phyloP scores from a whole-genome alignment of 2,888 invertebrate species.

The Cremastinae sp. region DNA sequence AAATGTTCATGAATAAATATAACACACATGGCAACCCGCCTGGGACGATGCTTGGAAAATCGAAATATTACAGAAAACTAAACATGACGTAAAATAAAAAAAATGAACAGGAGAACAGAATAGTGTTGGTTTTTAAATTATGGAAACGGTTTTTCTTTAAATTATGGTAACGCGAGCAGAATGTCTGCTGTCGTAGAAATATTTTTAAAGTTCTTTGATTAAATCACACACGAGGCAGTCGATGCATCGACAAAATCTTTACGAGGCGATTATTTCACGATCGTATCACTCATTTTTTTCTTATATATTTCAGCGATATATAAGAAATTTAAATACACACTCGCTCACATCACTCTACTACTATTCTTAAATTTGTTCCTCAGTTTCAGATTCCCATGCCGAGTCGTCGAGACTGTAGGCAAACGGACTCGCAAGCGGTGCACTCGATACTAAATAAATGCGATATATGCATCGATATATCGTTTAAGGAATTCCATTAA shows the following conservation, averaged over 20 bases:
- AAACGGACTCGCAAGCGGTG: slow-evolving; percentile 54
- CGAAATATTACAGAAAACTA: slow-evolving; percentile 24
- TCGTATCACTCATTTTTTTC: slow-evolving; percentile 20
- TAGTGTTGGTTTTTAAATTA: slow-evolving; percentile 11
- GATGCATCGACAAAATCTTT: slow-evolving; percentile 50
- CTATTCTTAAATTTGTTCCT: slow-evolving; percentile 37
- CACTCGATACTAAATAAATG: slow-evolving; percentile 48
- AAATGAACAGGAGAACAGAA: slow-evolving; percentile 10
- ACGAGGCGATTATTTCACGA: slow-evolving; percentile 23
- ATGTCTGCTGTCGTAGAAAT: slow-evolving; percentile 33
- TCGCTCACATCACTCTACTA: slow-evolving; percentile 51
- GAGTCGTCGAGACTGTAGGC: slow-evolving; percentile 11
- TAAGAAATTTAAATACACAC: slow-evolving; percentile 43
- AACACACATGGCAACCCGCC: slow-evolving; percentile 47
- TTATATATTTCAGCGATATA: slow-evolving; percentile 27
- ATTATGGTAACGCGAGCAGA: slow-evolving; percentile 51
- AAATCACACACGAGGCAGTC: slow-evolving; percentile 51
- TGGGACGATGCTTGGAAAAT: slow-evolving; percentile 33
- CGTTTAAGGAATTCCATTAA: slow-evolving; percentile 22
- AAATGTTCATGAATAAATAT: slow-evolving; percentile 54
- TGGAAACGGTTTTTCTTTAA: slow-evolving; percentile 25
- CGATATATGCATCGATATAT: slow-evolving; percentile 34
- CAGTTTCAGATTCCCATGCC: slow-evolving; percentile 17
- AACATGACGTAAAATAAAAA: slow-evolving; percentile 27
- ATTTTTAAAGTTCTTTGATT: slow-evolving; percentile 55